phyloP scores from a whole-genome alignment of 2,888 invertebrate species.

The Thymelicus acteon region DNA sequence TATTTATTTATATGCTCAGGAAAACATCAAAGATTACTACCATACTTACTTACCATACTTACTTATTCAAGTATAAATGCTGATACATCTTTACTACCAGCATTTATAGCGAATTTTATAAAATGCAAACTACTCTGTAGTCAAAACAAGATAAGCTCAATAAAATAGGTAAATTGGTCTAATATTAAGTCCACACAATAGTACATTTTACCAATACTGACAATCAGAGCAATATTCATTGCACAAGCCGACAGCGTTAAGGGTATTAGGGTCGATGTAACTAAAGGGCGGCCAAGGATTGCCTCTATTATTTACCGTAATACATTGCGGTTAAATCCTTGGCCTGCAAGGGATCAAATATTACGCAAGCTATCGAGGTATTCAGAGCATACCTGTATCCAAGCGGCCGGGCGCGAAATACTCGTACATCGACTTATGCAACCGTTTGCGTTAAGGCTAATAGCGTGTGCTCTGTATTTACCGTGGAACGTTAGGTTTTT shows the following conservation, averaged over 20 bases:
- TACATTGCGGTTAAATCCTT: slow-evolving; percentile 39
- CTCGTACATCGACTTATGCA: slow-evolving; percentile 84
- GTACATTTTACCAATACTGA: not conserved
- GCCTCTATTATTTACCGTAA: slow-evolving; percentile 35
- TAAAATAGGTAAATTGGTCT: not conserved
- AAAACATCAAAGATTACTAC: too few relatives aligned
- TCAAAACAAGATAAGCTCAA: not conserved
- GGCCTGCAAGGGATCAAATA: slow-evolving; percentile 38
- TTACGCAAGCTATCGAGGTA: slow-evolving; percentile 38
- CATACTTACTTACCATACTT: too few relatives aligned
- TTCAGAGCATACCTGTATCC: slow-evolving; percentile 69
- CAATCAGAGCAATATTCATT: slow-evolving; percentile 3
- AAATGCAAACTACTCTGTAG: not conserved
- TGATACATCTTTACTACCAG: too few relatives aligned
- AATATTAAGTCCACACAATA: not conserved
- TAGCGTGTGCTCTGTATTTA: slow-evolving; percentile 25
- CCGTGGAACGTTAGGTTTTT: slow-evolving; percentile 24
- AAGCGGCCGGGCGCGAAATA: slow-evolving; percentile 64
- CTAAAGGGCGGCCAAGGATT: slow-evolving; percentile 37
- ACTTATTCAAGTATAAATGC: too few relatives aligned
- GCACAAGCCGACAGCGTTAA: slow-evolving; percentile 24
- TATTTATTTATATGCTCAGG: too few relatives aligned
- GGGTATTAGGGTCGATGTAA: slow-evolving; percentile 34
- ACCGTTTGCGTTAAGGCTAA: slow-evolving; percentile 24
- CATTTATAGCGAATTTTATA: too few relatives aligned